Conservation (phyloP, 2,797 vertebrate species). For the Mus spretus region DNA sequence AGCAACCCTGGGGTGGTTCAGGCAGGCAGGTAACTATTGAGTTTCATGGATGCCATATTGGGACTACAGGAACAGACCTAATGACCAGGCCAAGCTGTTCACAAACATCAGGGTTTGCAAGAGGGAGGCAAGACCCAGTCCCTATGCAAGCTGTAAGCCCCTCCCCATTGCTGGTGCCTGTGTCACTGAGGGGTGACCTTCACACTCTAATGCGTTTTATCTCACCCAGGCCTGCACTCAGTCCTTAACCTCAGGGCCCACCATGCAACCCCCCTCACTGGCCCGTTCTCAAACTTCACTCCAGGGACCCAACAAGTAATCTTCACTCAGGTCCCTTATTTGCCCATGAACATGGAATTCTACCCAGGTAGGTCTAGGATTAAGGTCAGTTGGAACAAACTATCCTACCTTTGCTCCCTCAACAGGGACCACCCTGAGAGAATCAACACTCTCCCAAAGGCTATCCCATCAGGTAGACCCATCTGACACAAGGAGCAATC, state of each 20-base stretch:
- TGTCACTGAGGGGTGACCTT: neutral
- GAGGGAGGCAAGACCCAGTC: neutral
- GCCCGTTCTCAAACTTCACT: too few species aligned
- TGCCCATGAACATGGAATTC: neutral
- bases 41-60: neutral
- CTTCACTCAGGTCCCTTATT: neutral
- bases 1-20: rapidly evolving
- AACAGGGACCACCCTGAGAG: neutral
- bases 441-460: neutral
- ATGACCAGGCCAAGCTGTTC: neutral
- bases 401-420: too few species aligned
- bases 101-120: neutral
- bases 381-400: neutral
- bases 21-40: neutral
- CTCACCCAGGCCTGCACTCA: too few species aligned
- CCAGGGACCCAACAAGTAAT: rapidly evolving
- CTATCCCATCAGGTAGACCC: too few species aligned
- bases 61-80: neutral
- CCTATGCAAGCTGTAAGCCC: neutral
- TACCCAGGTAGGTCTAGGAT: neutral
- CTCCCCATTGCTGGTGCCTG: too few species aligned
- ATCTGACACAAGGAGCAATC: neutral
- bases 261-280: neutral
- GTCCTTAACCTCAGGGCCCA: neutral
- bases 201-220: rapidly evolving